Base-by-base conservation (phyloP, 2,113 vertebrate species). In the Protobothrops mucrosquamatus region DNA sequence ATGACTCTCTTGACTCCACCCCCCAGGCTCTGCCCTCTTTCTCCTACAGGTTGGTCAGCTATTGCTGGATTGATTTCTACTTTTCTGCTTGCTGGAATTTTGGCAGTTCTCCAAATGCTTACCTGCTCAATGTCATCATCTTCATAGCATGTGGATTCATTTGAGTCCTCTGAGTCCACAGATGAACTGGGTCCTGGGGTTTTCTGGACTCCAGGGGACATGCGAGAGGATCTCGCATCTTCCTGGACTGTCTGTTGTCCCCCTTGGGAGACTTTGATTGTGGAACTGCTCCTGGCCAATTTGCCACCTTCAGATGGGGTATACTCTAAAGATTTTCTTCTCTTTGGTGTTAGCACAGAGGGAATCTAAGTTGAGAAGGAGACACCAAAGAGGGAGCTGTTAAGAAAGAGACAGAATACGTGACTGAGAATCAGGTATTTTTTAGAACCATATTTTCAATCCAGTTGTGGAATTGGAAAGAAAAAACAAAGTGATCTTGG, bases 41-140 rank as follows among this genome's bases (percentile, higher is more conserved):
- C 26, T 29, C 59, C 59, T 64, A 64, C 10, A 29, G 26, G 10
- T 64, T 29, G 59, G 59, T 29, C 1, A 1, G 59, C 26, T 20
- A 34, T 34, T 74, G n/a, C n/a, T 74, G n/a, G 64, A 18, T 87
- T 51, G 12, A 14, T 87, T 29, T 14, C 24, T 55, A 18, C 18
- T 22, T 29, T 54, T 55, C 87, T 10, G 18, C 15, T 88, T n/a
- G 52, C 51, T 54, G 52, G 6, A 20, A 88, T 54, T 88, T 20
- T n/a, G 87, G 87, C 12, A 0, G 87, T 55, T 22, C 52, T 55
- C 18, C 34, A 22, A 43, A 43, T 39, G 34, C 43, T 94, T 93
- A 98, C 99, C 97, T 99, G 99, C 94, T 98, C 98, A 98, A 98
- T 98, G 89, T 99, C 98, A 1, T 97, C 96, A 93, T 94, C 81